These are phyloP conservation scores for Chiroxiphia lanceolata DNA, from an alignment of 2,797 vertebrate genomes.

Conservation along the genomic window DNA sequence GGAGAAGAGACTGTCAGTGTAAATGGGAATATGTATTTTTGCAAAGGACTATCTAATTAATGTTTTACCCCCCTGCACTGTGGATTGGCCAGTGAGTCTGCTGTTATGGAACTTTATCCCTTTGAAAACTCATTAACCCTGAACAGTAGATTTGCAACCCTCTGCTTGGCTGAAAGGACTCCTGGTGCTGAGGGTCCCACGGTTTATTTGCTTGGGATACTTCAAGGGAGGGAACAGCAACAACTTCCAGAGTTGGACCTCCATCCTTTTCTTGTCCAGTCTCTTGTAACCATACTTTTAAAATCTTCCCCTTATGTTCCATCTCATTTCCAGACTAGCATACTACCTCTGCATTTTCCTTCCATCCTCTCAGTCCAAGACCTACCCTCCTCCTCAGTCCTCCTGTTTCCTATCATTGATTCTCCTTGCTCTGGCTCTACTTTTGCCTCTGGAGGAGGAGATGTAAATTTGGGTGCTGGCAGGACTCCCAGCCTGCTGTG, in stretches of 20 bases:
- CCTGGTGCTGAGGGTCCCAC: background rate
- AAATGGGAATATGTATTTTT: background rate
- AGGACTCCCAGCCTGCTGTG: background rate
- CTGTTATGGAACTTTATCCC: background rate
- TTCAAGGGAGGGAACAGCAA: background rate
- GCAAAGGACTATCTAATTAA: background rate
- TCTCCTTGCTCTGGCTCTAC: background rate
- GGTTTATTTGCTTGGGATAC: background rate
- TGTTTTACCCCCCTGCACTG: background rate
- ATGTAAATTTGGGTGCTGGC: background rate
- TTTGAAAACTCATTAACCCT: background rate
- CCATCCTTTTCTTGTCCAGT: background rate
- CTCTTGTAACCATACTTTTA: background rate
- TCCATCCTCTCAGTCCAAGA: background rate
- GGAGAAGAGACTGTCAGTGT: background rate
- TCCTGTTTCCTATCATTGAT: background rate
- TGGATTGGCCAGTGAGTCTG: background rate
- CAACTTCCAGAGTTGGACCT: background rate
- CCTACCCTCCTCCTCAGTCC: background rate
- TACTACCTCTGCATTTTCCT: background rate
- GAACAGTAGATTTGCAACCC: background rate
- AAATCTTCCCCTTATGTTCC: background rate
- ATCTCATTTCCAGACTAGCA: background rate
- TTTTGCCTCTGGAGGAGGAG: background rate
- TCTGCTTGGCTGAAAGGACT: background rate